A percentile compares a stretch with the other conserved stretches of the same genome.
These are phyloP conservation scores for Drusus annulatus DNA, from an alignment of 1,140 invertebrate species.

Conservation along the genomic window DNA sequence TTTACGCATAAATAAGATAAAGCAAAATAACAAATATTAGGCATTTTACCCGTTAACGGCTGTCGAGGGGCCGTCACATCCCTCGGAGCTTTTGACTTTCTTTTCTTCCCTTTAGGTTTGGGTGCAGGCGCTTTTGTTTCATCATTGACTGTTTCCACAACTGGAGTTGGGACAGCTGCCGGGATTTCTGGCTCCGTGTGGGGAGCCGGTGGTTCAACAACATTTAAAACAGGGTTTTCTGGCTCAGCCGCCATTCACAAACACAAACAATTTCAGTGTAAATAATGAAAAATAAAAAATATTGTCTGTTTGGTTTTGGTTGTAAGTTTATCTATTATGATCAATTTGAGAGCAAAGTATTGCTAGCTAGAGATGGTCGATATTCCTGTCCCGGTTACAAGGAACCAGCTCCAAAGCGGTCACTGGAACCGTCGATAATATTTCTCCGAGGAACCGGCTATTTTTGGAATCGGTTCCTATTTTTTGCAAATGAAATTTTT, in stretches of 20 bases:
- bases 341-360: neutral
- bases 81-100: constrained; percentile 76
- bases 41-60: constrained; percentile 77
- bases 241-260: constrained; percentile 9
- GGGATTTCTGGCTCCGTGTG: constrained; percentile 72
- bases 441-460: no score
- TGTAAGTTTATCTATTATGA: neutral
- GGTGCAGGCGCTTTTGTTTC: constrained; percentile 25
- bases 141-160: neutral
- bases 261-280: neutral
- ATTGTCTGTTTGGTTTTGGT: no score
- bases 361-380: no score
- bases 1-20: neutral
- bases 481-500: no score
- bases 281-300: neutral
- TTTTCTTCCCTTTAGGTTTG: constrained; percentile 74
- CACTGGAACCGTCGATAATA: no score
- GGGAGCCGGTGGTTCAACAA: constrained; percentile 11
- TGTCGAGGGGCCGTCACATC: constrained; percentile 81
- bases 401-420: no score
- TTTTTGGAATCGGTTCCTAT: no score
- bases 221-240: constrained; percentile 2
- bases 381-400: no score
- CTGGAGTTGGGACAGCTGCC: neutral
- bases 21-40: neutral